Conservation (phyloP, 2,888 invertebrate species). For the Rotaria macrura region DNA sequence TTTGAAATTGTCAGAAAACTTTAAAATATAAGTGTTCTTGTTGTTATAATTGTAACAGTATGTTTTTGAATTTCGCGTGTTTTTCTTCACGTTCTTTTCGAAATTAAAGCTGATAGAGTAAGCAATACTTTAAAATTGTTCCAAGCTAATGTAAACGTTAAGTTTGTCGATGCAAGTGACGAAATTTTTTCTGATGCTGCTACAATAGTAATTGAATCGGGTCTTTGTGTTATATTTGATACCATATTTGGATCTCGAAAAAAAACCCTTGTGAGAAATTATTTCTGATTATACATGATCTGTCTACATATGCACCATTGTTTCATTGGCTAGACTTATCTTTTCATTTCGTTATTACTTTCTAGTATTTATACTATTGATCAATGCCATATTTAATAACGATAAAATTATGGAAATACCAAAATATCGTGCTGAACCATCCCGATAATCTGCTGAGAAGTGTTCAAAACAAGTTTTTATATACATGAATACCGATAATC, state of each 20-base stretch:
- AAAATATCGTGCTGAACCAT: background rate
- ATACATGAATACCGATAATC: background rate
- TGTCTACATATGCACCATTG: background rate
- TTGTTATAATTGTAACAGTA: background rate
- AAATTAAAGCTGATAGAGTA: background rate
- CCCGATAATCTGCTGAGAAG: background rate
- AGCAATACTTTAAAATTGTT: background rate
- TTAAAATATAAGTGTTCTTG: background rate
- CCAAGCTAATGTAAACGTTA: background rate
- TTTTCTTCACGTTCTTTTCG: background rate
- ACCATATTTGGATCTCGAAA: background rate
- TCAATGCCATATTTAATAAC: background rate
- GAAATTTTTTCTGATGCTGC: background rate
- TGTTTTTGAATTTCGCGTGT: background rate
- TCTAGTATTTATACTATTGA: background rate
- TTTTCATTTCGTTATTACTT: background rate
- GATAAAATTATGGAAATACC: background rate
- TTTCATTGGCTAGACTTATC: background rate
- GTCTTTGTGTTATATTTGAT: background rate
- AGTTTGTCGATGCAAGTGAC: background rate
- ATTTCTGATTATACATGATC: slow-evolving; percentile 15
- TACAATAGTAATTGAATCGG: background rate
- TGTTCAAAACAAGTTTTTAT: background rate
- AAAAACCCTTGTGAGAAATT: background rate
- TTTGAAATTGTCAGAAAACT: background rate